These are phyloP conservation scores for Neolamprologus cancellatus DNA, from an alignment of 2,113 vertebrate genomes.

Conservation along the genomic window DNA sequence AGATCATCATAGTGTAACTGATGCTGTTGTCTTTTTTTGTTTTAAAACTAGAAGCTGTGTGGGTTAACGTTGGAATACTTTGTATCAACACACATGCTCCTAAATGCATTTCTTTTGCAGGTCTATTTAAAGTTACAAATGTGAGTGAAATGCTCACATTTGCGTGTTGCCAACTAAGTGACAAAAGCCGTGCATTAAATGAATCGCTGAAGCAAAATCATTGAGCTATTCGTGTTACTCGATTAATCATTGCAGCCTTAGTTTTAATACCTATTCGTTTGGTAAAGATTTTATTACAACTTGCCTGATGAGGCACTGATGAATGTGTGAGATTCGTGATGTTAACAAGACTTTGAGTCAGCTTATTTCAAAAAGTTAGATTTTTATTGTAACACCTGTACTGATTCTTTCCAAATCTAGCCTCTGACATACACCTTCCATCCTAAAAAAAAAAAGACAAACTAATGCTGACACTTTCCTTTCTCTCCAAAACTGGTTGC, in stretches of 20 bases:
- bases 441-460: background rate
- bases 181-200: too few relatives aligned
- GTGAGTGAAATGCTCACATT: background rate
- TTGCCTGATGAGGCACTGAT: background rate
- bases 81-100: accelerated
- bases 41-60: background rate
- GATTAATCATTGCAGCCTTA: background rate
- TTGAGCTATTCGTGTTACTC: too few relatives aligned
- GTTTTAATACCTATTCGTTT: background rate
- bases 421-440: background rate
- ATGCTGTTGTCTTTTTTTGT: background rate
- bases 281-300: background rate
- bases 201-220: too few relatives aligned
- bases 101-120: background rate
- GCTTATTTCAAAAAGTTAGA: background rate
- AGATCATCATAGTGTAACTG: background rate
- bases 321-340: background rate
- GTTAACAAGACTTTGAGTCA: background rate
- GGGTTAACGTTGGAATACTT: background rate
- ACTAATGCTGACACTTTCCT: background rate
- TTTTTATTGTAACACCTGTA: background rate
- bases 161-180: background rate
- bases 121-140: background rate
- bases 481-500: background rate
- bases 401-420: background rate